Evolutionary conservation across 2,797 vertebrate genomes (phyloP), one percentile per base, ranked within the genome.

Genomic region (Austrolebias charrua): DNA sequence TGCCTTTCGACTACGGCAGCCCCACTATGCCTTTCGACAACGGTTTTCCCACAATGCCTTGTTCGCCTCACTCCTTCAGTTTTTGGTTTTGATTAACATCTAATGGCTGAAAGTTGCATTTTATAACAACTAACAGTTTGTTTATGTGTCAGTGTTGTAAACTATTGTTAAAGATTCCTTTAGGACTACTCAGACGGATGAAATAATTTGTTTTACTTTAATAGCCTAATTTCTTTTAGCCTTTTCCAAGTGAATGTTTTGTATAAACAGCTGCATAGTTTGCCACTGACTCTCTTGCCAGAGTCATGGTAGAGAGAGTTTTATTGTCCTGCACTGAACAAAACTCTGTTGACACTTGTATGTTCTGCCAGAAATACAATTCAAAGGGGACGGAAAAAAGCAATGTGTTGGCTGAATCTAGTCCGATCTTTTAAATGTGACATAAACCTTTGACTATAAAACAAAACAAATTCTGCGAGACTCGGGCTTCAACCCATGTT

Each of bases 361-460:
- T 48, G 28, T 51, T 15, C 58, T 71, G 63, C 73, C 65, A 76
- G 55, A 43, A 74, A 59, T 60, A 59, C 62, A 75, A 73, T 72
- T 79, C 50, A 59, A 60, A 42, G 10, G 7, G n/a, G 33, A 19
- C 14, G 24, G 15, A 60, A 71, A 71, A n/a, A 73, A 57, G 43
- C 50, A 71, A 66, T 52, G 59, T 66, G 53, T 58, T 83, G 64
- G 71, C 57, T 19, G 2, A 55, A 63, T 74, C 24, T 31, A 42
- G 18, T 42, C 5, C 7, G 58, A 47, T 63, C 20, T 58, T 63
- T 56, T 64, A 71, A 59, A 63, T 72, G 59, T 69, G 50, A 19
- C 43, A 69, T 73, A 58, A 79, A 76, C 63, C 20, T 24, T 60
- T 75, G 42, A 50, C 18, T 62, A 69, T 71, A 38, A 62, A 47